Base-by-base conservation (phyloP, 2,797 vertebrate genomes). In the Periophthalmus magnuspinnatus region DNA sequence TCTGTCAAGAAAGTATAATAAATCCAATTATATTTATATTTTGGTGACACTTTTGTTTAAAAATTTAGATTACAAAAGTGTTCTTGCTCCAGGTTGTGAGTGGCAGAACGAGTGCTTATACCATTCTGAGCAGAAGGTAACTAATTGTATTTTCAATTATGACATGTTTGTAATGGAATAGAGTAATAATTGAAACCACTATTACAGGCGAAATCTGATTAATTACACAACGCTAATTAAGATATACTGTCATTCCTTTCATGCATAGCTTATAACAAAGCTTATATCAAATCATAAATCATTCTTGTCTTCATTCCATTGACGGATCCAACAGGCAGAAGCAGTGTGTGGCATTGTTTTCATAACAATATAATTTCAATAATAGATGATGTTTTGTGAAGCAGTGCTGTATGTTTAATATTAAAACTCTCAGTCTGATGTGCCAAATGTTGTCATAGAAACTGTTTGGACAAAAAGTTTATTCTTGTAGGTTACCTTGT, bases 321-420 rank as follows among this genome's bases (percentile, higher is more conserved):
- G 54, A n/a, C 6, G 8, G 19, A n/a, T 52, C 6, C 21, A 13
- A 2, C 17, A 21, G 38, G n/a, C 61, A 63, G 61, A 63, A 45
- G 21, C 45, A 47, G 28, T 5, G 38, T 41, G 11, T 41, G 21
- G n/a, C 58, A 45, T 24, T 13, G 0, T 58, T 21, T 48, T 58
- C 9, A 58, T 68, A 0, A 22, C 38, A 54, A 17, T 50, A 3
- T 65, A 6, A 33, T 72, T 61, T 55, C 48, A 65, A 24, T 73
- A 63, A 68, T n/a, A 14, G 54, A 59, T 70, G 7, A 4, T 66
- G 50, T 11, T 21, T 14, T 62, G 5, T 60, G 22, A 58, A 59
- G 67, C 45, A 73, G 60, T 68, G 28, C 71, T 41, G 16, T 6
- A 65, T 61, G 32, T 59, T 54, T 36, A 75, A 64, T 64, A 64